Conservation (phyloP, 1,140 invertebrate genomes). For the Camponotus pennsylvanicus region DNA sequence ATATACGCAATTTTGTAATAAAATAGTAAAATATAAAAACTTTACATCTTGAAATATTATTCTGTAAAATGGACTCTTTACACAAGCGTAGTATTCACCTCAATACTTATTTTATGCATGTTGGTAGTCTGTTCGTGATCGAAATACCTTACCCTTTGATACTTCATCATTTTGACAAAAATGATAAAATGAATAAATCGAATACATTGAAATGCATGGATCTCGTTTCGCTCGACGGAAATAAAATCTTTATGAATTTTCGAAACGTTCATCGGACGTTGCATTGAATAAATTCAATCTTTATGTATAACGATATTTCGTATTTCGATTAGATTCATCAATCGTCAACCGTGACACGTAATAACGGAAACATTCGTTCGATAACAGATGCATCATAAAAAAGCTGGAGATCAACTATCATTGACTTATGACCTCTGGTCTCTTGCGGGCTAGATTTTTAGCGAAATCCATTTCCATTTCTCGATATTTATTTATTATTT, state of each 20-base stretch:
- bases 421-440: conserved; percentile 10
- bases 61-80: not conserved
- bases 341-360: conserved; percentile 18
- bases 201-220: not conserved
- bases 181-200: not conserved
- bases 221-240: conserved; percentile 4
- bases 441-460: not conserved
- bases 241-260: conserved; percentile 50
- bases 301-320: conserved; percentile 6
- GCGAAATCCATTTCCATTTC: conserved; percentile 3
- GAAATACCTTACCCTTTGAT: not conserved
- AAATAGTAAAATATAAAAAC: too few species aligned
- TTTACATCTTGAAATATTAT: too few species aligned
- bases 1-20: too few species aligned
- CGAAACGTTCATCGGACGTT: not conserved
- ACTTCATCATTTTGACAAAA: conserved; percentile 41
- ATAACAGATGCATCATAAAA: conserved; percentile 13
- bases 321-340: conserved; percentile 39
- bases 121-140: not conserved
- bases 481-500: conserved; percentile 25
- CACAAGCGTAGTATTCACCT: not conserved
- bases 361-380: conserved; percentile 23
- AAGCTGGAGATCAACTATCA: conserved; percentile 21
- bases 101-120: not conserved
- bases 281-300: conserved; percentile 37